A percentile compares a stretch with the other conserved stretches of the same genome.
Conservation (phyloP, 2,113 vertebrate genomes). For the Ceuthmochares aereus region DNA sequence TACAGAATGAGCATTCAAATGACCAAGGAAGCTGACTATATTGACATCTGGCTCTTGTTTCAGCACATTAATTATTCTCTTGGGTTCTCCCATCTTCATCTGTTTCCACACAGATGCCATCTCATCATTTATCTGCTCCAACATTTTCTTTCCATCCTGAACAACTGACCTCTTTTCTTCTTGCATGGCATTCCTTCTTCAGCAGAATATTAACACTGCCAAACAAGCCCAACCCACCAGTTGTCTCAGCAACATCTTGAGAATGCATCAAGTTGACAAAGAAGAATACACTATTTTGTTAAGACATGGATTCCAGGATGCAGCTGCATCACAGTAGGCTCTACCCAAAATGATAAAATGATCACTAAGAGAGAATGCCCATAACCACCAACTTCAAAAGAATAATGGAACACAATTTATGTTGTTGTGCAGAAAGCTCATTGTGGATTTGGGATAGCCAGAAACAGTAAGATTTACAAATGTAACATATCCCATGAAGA, state of each 20-base stretch:
- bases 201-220: slow-evolving; percentile 2
- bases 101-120: slow-evolving; percentile 56
- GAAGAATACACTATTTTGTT: neutral
- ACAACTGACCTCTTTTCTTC: slow-evolving; percentile 26
- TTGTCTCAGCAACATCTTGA: neutral
- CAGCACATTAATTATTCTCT: slow-evolving; percentile 70
- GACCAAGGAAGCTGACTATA: slow-evolving; percentile 51
- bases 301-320: neutral
- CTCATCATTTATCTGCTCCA: slow-evolving; percentile 60
- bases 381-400: slow-evolving; percentile 11
- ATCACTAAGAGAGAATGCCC: neutral
- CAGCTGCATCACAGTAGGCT: slow-evolving; percentile 24
- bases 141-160: slow-evolving; percentile 20
- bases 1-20: slow-evolving; percentile 68
- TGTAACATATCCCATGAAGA: neutral
- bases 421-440: neutral
- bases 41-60: slow-evolving; percentile 69
- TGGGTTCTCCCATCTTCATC: slow-evolving; percentile 59
- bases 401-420: neutral
- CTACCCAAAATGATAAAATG: slow-evolving; percentile 21
- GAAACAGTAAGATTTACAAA: neutral
- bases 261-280: neutral
- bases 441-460: neutral
- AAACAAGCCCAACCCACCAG: neutral
- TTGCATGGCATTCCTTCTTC: slow-evolving; percentile 1